Percentiles rank a stretch among this genome's conserved stretches.
Evolutionary conservation across 1,140 invertebrate species (phyloP).

Genomic region (Anastrepha ludens): DNA sequence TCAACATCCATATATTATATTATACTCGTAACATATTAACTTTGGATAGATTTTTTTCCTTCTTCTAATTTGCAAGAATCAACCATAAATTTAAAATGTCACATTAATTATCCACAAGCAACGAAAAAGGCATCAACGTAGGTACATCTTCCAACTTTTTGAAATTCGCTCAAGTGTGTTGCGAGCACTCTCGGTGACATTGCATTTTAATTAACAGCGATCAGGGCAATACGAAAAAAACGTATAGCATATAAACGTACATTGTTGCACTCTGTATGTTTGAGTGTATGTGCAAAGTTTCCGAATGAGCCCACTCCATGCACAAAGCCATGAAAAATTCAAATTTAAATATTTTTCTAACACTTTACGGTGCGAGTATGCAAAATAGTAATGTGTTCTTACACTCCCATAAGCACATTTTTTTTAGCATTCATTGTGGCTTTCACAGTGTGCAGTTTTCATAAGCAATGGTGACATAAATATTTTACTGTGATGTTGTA

Average conservation of each 20-base stretch:
- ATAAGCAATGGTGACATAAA: neutral
- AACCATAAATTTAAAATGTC: constrained; percentile 57
- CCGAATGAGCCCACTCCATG: constrained; percentile 11
- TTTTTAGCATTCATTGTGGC: neutral
- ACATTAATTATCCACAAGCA: constrained; percentile 53
- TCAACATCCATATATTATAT: too few relatives aligned
- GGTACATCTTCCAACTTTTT: neutral
- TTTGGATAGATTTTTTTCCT: neutral
- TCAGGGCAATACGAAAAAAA: neutral
- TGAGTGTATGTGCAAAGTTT: neutral
- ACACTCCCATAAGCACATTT: too few relatives aligned
- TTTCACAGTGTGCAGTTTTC: neutral
- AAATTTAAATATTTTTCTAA: constrained; percentile 51
- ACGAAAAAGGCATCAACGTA: neutral
- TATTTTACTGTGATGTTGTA: neutral
- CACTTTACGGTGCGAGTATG: constrained; percentile 6
- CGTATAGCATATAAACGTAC: neutral
- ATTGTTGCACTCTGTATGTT: neutral
- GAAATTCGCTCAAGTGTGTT: neutral
- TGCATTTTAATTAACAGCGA: constrained; percentile 44
- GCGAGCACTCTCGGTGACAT: neutral
- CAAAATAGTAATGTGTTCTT: constrained; percentile 9
- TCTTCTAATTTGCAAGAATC: constrained; percentile 18
- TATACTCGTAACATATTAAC: neutral
- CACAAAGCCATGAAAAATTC: constrained; percentile 40